A percentile compares a stretch with the other conserved stretches of the same genome.
Conservation (phyloP, 92 coral and sea anemone species). For the Scolanthus callimorphus region DNA sequence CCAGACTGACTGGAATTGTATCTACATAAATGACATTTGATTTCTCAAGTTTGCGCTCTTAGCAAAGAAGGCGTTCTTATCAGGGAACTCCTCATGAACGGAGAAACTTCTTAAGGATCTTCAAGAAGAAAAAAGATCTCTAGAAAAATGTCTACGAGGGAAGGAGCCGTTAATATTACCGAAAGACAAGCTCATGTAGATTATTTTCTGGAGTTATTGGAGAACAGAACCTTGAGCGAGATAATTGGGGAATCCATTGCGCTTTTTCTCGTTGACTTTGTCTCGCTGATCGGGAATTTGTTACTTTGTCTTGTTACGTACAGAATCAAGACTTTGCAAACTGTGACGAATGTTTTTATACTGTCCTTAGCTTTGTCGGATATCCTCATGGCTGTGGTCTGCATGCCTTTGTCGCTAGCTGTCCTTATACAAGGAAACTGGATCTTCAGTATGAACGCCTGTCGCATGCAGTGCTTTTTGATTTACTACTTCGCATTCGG, state of each 20-base stretch:
- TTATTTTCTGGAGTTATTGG: background rate
- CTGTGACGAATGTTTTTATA: conserved; percentile 40
- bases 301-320: conserved; percentile 36
- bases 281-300: conserved; percentile 37
- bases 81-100: too few species aligned
- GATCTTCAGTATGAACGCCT: conserved; percentile 32
- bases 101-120: too few species aligned
- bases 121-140: too few species aligned
- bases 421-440: conserved; percentile 47
- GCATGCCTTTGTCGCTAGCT: conserved; percentile 46
- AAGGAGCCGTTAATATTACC: background rate
- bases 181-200: background rate
- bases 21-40: too few species aligned
- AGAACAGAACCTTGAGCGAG: conserved; percentile 4
- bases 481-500: conserved; percentile 47
- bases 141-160: background rate
- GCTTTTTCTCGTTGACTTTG: conserved; percentile 22
- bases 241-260: conserved; percentile 26
- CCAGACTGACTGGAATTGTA: too few species aligned
- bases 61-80: too few species aligned
- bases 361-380: conserved; percentile 39
- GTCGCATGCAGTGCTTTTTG: conserved; percentile 51
- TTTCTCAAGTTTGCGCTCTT: too few species aligned
- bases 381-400: conserved; percentile 37
- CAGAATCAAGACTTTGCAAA: conserved; percentile 21